Percentiles rank a stretch among this genome's conserved stretches.
phyloP scores from a whole-genome alignment of 2,113 vertebrate species.

The Coturnix japonica region DNA sequence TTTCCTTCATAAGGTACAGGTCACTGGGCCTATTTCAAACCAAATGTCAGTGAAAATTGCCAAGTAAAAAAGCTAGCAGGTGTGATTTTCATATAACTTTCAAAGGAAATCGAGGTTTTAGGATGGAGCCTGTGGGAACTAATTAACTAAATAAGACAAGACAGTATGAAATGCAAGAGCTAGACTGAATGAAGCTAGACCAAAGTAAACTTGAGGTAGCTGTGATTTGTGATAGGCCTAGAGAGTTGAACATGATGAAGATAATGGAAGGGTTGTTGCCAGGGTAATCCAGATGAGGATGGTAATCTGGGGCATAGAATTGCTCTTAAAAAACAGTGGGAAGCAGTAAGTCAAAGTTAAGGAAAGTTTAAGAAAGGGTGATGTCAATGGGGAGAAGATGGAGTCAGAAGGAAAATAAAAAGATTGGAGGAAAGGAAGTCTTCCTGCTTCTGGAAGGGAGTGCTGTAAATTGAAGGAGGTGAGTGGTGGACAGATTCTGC shows the following conservation, averaged over 20 bases:
- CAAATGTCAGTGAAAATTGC: not conserved
- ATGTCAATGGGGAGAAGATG: not conserved
- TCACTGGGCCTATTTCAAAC: not conserved
- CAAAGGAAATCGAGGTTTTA: not conserved
- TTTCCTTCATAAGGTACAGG: not conserved
- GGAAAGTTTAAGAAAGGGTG: not conserved
- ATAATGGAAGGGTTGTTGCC: conserved; percentile 28
- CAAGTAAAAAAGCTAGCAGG: not conserved
- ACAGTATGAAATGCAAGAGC: not conserved
- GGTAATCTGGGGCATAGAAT: not conserved
- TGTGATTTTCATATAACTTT: not conserved
- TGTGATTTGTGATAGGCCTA: not conserved
- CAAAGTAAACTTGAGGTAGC: not conserved
- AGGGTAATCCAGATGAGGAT: conserved; percentile 30
- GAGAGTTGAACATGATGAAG: not conserved
- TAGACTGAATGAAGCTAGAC: not conserved
- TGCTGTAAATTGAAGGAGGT: not conserved
- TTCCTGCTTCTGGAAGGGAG: not conserved
- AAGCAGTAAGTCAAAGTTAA: conserved; percentile 43
- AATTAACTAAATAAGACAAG: not conserved
- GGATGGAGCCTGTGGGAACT: not conserved
- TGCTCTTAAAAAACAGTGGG: not conserved
- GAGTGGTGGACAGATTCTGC: not conserved
- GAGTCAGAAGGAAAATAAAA: not conserved
- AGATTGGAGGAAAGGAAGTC: not conserved